Percentiles rank a stretch among this genome's conserved stretches.
phyloP scores from a whole-genome alignment of 2,113 vertebrate species.

The Callipepla californica region DNA sequence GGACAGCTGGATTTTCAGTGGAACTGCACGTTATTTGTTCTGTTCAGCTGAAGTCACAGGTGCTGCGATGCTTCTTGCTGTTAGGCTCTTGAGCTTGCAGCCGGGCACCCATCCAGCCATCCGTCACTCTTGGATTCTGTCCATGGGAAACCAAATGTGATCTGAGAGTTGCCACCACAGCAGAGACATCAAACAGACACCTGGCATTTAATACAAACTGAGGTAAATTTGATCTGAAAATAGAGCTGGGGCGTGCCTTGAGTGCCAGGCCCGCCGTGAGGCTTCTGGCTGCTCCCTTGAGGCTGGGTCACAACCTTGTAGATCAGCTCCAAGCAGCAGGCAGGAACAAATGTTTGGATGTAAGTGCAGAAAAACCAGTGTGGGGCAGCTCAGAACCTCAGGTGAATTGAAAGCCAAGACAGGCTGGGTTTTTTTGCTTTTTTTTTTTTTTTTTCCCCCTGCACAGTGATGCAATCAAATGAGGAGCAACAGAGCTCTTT shows the following conservation, averaged over 20 bases:
- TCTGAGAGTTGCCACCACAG: background rate
- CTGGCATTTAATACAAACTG: background rate
- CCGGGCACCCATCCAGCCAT: background rate
- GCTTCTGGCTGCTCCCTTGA: background rate
- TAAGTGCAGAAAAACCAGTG: background rate
- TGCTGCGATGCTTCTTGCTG: background rate
- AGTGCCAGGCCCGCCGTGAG: background rate
- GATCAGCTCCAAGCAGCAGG: background rate
- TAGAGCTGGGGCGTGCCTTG: background rate
- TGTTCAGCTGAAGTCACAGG: background rate
- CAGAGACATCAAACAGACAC: background rate
- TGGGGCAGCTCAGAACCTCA: background rate
- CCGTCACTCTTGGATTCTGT: constrained; percentile 27
- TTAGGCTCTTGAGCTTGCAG: background rate
- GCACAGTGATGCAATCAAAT: background rate
- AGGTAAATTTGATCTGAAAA: background rate
- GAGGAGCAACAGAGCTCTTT: background rate
- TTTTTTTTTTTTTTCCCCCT: background rate
- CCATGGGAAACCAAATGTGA: constrained; percentile 8
- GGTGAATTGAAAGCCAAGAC: background rate
- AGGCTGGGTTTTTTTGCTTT: background rate
- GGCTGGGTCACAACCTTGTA: background rate
- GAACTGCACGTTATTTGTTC: background rate
- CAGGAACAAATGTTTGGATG: background rate
- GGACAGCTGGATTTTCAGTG: background rate